phyloP scores from a whole-genome alignment of 2,797 vertebrate genomes.

The Halcyon leucocephala region DNA sequence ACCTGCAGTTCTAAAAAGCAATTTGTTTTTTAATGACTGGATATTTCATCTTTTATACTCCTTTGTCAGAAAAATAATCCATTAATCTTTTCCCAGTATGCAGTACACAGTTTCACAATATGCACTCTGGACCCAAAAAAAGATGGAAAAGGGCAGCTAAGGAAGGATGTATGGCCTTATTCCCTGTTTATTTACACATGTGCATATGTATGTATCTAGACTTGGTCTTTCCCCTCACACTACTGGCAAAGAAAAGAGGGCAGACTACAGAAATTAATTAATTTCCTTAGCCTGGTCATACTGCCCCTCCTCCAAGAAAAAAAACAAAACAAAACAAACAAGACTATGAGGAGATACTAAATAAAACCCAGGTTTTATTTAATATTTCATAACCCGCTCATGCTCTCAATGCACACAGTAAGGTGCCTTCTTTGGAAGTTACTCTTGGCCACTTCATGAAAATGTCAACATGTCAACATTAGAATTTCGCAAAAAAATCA shows the following conservation, averaged over 20 bases:
- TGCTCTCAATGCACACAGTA: not conserved
- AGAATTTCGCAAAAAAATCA: not conserved
- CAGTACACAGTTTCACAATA: not conserved
- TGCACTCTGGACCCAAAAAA: not conserved
- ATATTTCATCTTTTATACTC: not conserved
- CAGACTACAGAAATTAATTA: not conserved
- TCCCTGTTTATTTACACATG: not conserved
- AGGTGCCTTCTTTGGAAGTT: not conserved
- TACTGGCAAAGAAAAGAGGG: not conserved
- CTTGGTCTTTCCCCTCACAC: not conserved
- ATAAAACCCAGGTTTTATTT: not conserved
- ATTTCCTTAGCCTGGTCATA: not conserved
- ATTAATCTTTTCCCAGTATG: not conserved
- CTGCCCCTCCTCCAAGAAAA: not conserved
- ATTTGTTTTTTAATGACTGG: not conserved
- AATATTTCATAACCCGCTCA: not conserved
- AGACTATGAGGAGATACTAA: not conserved
- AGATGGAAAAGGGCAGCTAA: not conserved
- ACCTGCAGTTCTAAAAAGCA: not conserved
- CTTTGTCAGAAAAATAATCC: not conserved
- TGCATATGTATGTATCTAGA: not conserved
- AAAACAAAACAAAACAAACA: not conserved
- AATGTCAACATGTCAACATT: not conserved
- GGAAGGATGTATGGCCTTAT: not conserved
- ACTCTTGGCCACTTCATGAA: not conserved